Evolutionary conservation across 1,140 invertebrate species (phyloP).

Genomic region (Leguminivora glycinivorella): DNA sequence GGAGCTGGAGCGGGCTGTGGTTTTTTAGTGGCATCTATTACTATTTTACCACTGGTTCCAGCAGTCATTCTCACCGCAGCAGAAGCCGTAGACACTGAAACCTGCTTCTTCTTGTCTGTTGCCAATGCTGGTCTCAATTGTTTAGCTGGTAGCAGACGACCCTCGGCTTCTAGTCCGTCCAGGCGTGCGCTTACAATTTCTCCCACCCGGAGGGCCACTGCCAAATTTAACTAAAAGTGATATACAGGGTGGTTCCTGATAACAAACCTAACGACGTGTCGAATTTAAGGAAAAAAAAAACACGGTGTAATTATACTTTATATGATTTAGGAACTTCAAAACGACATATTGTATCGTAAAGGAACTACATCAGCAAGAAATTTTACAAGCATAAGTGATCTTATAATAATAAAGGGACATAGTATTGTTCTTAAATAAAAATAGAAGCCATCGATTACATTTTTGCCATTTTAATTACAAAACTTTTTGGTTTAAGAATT

Average conservation of each 20-base stretch:
- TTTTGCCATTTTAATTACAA: constrained; percentile 1
- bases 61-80: not conserved
- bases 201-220: not conserved
- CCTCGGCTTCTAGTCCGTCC: not conserved
- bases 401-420: too few relatives aligned
- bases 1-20: too few relatives aligned
- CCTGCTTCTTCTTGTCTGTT: not conserved
- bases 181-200: not conserved
- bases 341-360: too few relatives aligned
- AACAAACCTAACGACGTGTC: too few relatives aligned
- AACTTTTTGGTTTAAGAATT: not conserved
- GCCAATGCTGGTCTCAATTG: not conserved
- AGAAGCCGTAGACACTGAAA: not conserved
- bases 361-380: too few relatives aligned
- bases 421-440: not conserved
- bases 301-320: too few relatives aligned
- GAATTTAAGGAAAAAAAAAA: too few relatives aligned
- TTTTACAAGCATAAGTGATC: too few relatives aligned
- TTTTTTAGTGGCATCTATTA: not conserved
- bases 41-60: not conserved
- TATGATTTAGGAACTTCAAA: too few relatives aligned
- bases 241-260: too few relatives aligned
- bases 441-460: not conserved
- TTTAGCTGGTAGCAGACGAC: not conserved
- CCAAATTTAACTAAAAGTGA: too few relatives aligned